Evolutionary conservation across 30 jellyfish, hydroid and myxozoan species (phyloP), one percentile per base, ranked within the genome.

Genomic region (Sanderia malayensis): DNA sequence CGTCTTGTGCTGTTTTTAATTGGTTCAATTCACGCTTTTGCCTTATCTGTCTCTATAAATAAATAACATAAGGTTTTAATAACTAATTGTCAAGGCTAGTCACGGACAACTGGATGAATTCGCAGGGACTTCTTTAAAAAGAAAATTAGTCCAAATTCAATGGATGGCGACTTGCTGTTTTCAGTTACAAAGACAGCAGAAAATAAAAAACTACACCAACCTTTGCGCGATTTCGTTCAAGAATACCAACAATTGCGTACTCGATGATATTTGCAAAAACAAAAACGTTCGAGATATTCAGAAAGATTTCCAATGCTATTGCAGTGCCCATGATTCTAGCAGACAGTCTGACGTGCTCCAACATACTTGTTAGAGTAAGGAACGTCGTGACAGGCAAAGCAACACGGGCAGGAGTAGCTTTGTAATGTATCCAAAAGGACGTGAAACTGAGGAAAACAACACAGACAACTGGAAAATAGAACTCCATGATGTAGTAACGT

Each of bases 351-450:
- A 86, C 85, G 46, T 89, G 81, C 30, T 78, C 76, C 28, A 71
- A 37, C 63, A 86, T 61, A 15, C 81, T 47, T 9, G 94, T 80
- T 67, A 86, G 67, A 3, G 96, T 86, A 15, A 86, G 69, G 25
- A 86, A 93, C 19, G 96, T 86, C 1, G 96, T 86, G 19, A 86
- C 86, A 0, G 95, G 95, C 2, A 86, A 85, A 22, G 94, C 89
- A 27, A 86, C 96, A 8, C 96, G 65, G 0, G 96, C 96, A 1
- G 96, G 96, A 7, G 96, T 86, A 6, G 94, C 74, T 1, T 71
- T 32, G 73, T 79, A 81, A 58, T 79, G 67, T 19, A 86, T 79
- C 96, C 96, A 86, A 58, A 86, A 86, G 34, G 94, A 67, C 27
- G 79, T 53, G 86, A 85, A 78, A 37, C 88, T 49, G 52, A 86